Evolutionary conservation across 2,888 invertebrate genomes (phyloP).

Genomic region (Stegophylla sp.): DNA sequence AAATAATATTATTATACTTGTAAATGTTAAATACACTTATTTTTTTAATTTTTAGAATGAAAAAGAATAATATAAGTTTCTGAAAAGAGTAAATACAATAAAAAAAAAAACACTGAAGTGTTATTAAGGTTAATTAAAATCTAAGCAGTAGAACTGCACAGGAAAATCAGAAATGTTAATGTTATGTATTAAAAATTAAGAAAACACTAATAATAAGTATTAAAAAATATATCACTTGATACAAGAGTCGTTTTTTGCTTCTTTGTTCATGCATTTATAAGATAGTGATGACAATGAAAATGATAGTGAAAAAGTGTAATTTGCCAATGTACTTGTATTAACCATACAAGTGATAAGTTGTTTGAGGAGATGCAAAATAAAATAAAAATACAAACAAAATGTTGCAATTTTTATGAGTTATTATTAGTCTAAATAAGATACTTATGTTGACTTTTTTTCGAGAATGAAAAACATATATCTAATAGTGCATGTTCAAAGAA

Average conservation of each 20-base stretch:
- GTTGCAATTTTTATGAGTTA: slow-evolving; percentile 11
- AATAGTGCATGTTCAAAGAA: slow-evolving; percentile 34
- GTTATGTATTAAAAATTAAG: slow-evolving; percentile 46
- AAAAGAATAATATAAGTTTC: not conserved
- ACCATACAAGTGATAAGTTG: slow-evolving; percentile 28
- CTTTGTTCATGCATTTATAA: slow-evolving; percentile 14
- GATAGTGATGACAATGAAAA: slow-evolving; percentile 35
- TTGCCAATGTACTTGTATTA: slow-evolving; percentile 18
- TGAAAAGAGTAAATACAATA: slow-evolving; percentile 21
- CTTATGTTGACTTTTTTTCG: slow-evolving; percentile 27
- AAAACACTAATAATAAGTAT: slow-evolving; percentile 47
- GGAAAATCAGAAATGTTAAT: slow-evolving; percentile 24
- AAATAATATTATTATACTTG: slow-evolving; percentile 6
- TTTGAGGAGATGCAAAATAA: slow-evolving; percentile 29
- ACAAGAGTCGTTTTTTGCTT: not conserved
- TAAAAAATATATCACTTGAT: slow-evolving; percentile 45
- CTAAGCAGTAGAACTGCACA: not conserved
- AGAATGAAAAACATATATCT: slow-evolving; percentile 38
- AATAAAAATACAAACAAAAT: slow-evolving; percentile 20
- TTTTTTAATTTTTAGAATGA: not conserved
- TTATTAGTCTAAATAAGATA: slow-evolving; percentile 48
- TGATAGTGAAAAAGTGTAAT: slow-evolving; percentile 25
- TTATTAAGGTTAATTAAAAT: slow-evolving; percentile 35
- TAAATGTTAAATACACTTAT: not conserved
- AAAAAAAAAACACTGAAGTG: slow-evolving; percentile 7